Evolutionary conservation across 2,113 vertebrate species (phyloP).

Genomic region (Cochlearius cochlearius): DNA sequence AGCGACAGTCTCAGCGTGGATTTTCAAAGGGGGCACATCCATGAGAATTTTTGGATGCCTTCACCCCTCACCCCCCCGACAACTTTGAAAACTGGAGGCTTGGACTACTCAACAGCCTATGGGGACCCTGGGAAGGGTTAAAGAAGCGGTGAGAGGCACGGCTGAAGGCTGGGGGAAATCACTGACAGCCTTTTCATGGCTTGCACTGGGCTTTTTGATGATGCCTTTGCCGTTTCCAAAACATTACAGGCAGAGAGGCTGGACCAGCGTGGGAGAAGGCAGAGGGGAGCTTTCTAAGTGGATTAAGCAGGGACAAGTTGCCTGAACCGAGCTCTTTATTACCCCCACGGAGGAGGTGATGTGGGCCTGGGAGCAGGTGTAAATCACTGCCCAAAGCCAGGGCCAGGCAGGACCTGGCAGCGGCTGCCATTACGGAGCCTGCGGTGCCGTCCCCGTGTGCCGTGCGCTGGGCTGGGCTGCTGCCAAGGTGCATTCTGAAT

Average conservation of each 20-base stretch:
- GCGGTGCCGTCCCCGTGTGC: neutral
- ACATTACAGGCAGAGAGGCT: neutral
- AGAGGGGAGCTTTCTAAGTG: neutral
- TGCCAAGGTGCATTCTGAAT: neutral
- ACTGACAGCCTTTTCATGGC: neutral
- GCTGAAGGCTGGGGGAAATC: neutral
- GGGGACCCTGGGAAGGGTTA: neutral
- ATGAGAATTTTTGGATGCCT: neutral
- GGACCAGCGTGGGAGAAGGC: neutral
- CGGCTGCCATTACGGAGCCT: fast-evolving
- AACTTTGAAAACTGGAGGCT: neutral
- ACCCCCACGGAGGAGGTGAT: fast-evolving
- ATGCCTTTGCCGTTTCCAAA: neutral
- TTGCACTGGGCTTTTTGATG: neutral
- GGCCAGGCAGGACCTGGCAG: neutral
- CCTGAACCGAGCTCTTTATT: neutral
- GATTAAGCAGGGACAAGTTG: neutral
- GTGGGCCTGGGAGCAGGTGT: neutral
- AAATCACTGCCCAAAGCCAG: neutral
- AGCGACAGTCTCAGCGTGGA: neutral
- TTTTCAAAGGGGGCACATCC: neutral
- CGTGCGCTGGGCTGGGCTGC: neutral
- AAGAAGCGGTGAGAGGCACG: neutral
- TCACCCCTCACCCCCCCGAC: neutral
- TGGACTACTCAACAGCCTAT: neutral